These are phyloP conservation scores for Drosophila pruinosa DNA, from an alignment of 1,140 invertebrate species.

Conservation along the genomic window DNA sequence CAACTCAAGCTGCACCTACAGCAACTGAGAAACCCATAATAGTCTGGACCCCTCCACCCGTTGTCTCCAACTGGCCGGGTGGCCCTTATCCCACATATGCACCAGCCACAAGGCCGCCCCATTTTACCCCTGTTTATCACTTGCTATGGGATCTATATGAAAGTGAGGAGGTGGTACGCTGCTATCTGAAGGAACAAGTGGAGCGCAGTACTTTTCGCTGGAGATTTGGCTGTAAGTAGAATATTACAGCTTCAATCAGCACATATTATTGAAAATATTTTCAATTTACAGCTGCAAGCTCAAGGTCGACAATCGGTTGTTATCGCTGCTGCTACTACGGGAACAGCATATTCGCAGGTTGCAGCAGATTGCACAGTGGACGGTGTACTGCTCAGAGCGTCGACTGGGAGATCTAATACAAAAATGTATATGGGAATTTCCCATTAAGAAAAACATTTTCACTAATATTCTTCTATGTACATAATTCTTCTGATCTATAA, in stretches of 20 bases:
- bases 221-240: conserved; percentile 31
- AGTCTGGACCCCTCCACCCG: neutral
- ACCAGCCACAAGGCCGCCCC: conserved; percentile 8
- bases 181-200: conserved; percentile 45
- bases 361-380: conserved; percentile 45
- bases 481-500: too few relatives aligned
- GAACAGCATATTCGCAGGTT: conserved; percentile 44
- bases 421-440: neutral
- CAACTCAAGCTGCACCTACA: neutral
- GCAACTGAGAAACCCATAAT: neutral
- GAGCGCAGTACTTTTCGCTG: conserved; percentile 4
- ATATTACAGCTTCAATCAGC: neutral
- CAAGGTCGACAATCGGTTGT: conserved; percentile 12
- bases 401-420: neutral
- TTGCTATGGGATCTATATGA: conserved; percentile 20
- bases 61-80: neutral
- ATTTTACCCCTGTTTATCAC: conserved; percentile 10
- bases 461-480: neutral
- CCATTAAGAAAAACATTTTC: neutral
- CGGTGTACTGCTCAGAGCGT: conserved; percentile 18
- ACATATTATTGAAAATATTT: neutral
- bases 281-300: conserved; percentile 29
- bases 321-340: conserved; percentile 64
- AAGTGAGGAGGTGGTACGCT: neutral
- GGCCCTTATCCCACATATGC: neutral